Conservation (phyloP, 2,888 invertebrate genomes). For the Ryuthela nishihirai region DNA sequence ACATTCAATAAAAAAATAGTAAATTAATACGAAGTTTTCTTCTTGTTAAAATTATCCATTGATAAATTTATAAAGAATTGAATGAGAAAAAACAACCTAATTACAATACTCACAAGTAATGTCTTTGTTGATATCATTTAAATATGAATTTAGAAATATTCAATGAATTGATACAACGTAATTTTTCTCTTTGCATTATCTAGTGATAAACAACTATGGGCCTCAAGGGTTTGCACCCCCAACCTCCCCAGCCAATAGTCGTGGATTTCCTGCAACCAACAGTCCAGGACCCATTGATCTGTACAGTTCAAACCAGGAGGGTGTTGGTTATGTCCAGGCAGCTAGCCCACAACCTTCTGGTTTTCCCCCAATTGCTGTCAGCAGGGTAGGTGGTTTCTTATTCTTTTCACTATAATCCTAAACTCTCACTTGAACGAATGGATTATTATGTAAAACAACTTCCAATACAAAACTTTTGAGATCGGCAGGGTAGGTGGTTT, state of each 20-base stretch:
- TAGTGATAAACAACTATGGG: constrained; percentile 92
- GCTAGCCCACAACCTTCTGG: constrained; percentile 94
- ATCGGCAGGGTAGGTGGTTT: no score
- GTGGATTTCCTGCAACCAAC: constrained; percentile 85
- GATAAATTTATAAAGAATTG: no score
- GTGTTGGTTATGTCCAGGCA: constrained; percentile 92
- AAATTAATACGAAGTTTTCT: no score
- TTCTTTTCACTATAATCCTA: no score
- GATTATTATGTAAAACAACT: no score
- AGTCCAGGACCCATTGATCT: constrained; percentile 85
- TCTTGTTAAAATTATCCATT: no score
- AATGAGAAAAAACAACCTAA: no score
- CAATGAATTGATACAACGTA: not conserved
- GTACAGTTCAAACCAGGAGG: constrained; percentile 70
- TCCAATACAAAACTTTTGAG: no score
- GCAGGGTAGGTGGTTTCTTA: constrained; percentile 41
- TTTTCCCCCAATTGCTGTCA: constrained; percentile 89
- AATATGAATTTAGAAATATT: not conserved
- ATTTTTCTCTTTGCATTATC: constrained; percentile 8
- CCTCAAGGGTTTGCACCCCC: constrained; percentile 54
- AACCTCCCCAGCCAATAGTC: constrained; percentile 53
- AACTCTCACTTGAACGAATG: no score
- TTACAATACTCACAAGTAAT: no score
- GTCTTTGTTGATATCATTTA: no score
- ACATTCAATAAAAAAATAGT: no score